phyloP scores from a whole-genome alignment of 2,797 vertebrate species.

The Microchirus variegatus region DNA sequence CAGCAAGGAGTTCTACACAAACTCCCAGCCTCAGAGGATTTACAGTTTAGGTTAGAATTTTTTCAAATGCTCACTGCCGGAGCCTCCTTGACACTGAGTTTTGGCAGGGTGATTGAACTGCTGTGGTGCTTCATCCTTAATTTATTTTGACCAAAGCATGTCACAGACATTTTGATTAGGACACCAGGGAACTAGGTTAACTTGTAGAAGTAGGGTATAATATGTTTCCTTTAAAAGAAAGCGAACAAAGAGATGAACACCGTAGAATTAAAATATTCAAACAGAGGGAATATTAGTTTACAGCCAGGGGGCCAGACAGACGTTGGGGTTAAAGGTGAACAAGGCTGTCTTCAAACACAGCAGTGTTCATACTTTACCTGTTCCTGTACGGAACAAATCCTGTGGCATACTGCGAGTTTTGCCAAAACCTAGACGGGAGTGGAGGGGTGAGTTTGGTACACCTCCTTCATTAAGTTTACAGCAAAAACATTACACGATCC shows the following conservation, averaged over 20 bases:
- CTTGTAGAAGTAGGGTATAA: too few relatives aligned
- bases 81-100: too few relatives aligned
- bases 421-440: conserved; percentile 72
- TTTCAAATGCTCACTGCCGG: too few relatives aligned
- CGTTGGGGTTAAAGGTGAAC: neutral
- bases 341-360: conserved; percentile 27
- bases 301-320: conserved; percentile 60
- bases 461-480: conserved; percentile 64
- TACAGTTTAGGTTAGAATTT: too few relatives aligned
- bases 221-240: too few relatives aligned
- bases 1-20: too few relatives aligned
- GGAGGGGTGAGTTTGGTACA: conserved; percentile 31
- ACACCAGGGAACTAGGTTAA: too few relatives aligned
- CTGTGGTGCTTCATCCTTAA: too few relatives aligned
- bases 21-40: too few relatives aligned
- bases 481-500: neutral
- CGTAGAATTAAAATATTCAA: conserved; percentile 10
- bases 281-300: conserved; percentile 61
- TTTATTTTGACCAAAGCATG: too few relatives aligned
- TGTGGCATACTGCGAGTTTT: conserved; percentile 79
- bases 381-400: conserved; percentile 75
- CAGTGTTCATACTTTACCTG: conserved; percentile 73
- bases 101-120: too few relatives aligned
- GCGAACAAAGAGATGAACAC: neutral
- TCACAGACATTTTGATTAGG: too few relatives aligned